Conservation (phyloP, 1,140 invertebrate species). For the Lepidurus packardi region DNA sequence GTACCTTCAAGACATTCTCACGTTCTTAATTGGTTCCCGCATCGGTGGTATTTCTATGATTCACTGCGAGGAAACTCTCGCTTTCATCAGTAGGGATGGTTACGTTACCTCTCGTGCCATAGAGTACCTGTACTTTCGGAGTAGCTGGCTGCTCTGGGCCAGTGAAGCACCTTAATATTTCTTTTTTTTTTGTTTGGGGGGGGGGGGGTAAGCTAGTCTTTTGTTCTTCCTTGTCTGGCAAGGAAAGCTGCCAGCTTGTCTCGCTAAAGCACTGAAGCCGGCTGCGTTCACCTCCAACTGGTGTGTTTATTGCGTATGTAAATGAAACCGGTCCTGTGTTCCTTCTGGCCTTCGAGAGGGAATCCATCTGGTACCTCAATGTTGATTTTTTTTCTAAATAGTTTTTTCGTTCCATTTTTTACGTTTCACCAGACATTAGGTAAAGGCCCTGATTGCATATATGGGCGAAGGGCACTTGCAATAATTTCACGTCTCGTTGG, state of each 20-base stretch:
- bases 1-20: neutral
- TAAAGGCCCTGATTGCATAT: neutral
- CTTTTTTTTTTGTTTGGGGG: neutral
- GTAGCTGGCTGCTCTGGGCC: neutral
- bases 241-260: neutral
- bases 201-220: neutral
- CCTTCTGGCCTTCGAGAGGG: neutral
- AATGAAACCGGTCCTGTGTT: neutral
- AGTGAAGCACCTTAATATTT: neutral
- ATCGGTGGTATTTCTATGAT: neutral
- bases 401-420: neutral
- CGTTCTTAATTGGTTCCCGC: conserved; percentile 13
- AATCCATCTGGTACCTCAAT: neutral
- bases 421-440: neutral
- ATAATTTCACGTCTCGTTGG: neutral
- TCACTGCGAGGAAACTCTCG: neutral
- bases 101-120: no score
- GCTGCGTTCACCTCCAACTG: neutral
- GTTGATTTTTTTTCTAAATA: neutral
- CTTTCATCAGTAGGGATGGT: neutral
- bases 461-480: neutral
- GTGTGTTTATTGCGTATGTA: conserved; percentile 4
- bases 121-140: no score
- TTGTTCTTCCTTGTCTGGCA: conserved; percentile 1
- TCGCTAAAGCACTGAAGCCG: neutral